Conservation (phyloP, 2,888 invertebrate species). For the Protophormia terraenovae region DNA sequence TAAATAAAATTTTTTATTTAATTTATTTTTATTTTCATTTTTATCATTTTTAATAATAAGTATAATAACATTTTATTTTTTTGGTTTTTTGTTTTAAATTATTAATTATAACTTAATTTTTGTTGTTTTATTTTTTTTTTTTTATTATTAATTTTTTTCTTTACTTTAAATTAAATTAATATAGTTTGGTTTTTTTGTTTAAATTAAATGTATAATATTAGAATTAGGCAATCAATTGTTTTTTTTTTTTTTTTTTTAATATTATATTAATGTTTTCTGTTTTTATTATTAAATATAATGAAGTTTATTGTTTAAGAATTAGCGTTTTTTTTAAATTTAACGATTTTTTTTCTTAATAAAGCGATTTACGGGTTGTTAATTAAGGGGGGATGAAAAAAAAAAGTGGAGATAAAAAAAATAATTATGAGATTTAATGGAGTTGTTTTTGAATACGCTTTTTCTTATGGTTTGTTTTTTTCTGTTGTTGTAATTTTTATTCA, state of each 20-base stretch:
- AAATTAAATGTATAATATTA: constrained; percentile 70
- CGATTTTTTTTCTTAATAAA: constrained; percentile 23
- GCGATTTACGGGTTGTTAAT: constrained; percentile 26
- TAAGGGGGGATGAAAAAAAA: too few relatives aligned
- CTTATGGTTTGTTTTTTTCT: constrained; percentile 68
- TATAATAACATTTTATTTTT: constrained; percentile 76
- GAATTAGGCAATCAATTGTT: constrained; percentile 78
- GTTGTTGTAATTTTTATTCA: too few relatives aligned
- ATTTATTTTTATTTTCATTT: constrained; percentile 71
- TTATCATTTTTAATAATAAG: constrained; percentile 76
- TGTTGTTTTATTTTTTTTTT: constrained; percentile 46
- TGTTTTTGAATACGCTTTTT: constrained; percentile 62
- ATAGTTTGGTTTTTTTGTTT: constrained; percentile 59
- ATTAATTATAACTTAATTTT: constrained; percentile 68
- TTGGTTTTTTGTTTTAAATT: constrained; percentile 58
- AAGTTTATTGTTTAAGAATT: constrained; percentile 64
- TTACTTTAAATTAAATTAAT: constrained; percentile 68
- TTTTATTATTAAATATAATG: constrained; percentile 59
- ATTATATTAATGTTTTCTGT: constrained; percentile 66
- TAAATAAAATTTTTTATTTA: constrained; percentile 80
- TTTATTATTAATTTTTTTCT: constrained; percentile 66
- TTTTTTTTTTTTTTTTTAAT: constrained; percentile 68
- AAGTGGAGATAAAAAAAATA: neutral
- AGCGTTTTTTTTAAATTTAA: constrained; percentile 45
- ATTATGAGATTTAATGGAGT: neutral